These are phyloP conservation scores for Actinia tenebrosa DNA, from an alignment of 64 coral and sea anemone species.

Conservation along the genomic window DNA sequence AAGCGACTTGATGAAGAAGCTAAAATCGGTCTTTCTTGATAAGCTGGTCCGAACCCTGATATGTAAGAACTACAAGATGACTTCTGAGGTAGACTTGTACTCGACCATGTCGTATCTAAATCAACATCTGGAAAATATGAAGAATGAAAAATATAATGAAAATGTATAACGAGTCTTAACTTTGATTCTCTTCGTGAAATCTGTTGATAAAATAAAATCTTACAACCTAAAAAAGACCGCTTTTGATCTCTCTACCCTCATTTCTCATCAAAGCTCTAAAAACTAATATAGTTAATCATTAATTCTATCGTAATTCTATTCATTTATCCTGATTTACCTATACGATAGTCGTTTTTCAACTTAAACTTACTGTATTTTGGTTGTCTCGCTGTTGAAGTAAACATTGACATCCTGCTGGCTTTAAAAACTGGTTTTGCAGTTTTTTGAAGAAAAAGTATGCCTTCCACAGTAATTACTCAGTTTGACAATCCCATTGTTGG, in stretches of 20 bases:
- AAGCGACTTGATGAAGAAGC: slow-evolving; percentile 2
- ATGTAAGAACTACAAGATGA: slow-evolving; percentile 11
- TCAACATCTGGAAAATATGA: background rate
- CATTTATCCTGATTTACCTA: too few relatives aligned
- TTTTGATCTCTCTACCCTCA: too few relatives aligned
- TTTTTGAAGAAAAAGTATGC: background rate
- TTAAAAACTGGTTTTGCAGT: background rate
- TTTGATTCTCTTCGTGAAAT: too few relatives aligned
- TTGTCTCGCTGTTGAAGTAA: slow-evolving; percentile 34
- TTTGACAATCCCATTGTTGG: background rate
- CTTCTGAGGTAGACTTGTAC: background rate
- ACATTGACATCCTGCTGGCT: background rate
- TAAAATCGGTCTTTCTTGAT: background rate
- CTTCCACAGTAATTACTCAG: background rate
- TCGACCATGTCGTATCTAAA: background rate
- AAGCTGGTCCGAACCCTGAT: background rate
- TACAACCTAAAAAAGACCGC: too few relatives aligned
- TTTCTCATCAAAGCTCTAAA: too few relatives aligned
- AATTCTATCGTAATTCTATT: background rate
- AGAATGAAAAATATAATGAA: background rate
- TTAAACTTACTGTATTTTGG: slow-evolving; percentile 47
- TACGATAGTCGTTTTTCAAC: too few relatives aligned
- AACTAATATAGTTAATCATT: background rate
- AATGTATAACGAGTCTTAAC: too few relatives aligned
- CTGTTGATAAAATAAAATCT: too few relatives aligned